Base-by-base conservation (phyloP, 2,888 invertebrate species). In the Drosophila fungiperda region DNA sequence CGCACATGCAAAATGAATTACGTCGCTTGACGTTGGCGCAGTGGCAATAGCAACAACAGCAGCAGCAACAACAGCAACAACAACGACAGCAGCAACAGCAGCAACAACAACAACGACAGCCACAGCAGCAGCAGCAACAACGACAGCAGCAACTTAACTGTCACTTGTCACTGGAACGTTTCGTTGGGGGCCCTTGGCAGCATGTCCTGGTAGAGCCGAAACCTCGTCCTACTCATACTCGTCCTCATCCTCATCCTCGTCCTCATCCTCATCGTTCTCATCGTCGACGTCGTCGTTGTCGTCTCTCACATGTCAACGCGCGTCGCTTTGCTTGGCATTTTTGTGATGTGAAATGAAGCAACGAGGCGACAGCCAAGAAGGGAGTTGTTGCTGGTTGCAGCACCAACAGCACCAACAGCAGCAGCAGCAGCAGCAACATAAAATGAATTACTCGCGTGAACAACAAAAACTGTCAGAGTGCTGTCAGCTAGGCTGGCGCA, bases 401-500 rank as follows among this genome's bases (percentile, higher is more conserved):
- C 6, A 50, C 59, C 62, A 59, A 48, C 53, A 78, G 73, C 70
- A 52, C 23, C 26, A 57, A 32, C 52, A 62, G 67, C 58, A 36
- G 15, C 45, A 53, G 70, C 83, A 77, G 42, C 83, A 73, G 77
- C 88, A 85, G 88, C 84, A 86, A 72, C 80, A 87, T 81, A 92
- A 92, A 91, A 92, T 91, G 92, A 92, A 92, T 92, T 92, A 92
- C 90, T 92, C 91, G 92, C 92, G 88, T 91, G 92, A 92, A 91
- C 90, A 92, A 91, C 92, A 91, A 92, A 86, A 92, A 91, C 92
- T 92, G 92, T 92, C 92, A 92, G 89, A 87, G 83, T 72, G 89
- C 92, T 92, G 92, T 92, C 92, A 92, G 92, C 87, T 85, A 79
- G 78, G 88, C 58, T 62, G 75, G 79, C 58, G 62, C 74, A 63